Conservation (phyloP, 2,797 vertebrate species). For the Spinus pinus region DNA sequence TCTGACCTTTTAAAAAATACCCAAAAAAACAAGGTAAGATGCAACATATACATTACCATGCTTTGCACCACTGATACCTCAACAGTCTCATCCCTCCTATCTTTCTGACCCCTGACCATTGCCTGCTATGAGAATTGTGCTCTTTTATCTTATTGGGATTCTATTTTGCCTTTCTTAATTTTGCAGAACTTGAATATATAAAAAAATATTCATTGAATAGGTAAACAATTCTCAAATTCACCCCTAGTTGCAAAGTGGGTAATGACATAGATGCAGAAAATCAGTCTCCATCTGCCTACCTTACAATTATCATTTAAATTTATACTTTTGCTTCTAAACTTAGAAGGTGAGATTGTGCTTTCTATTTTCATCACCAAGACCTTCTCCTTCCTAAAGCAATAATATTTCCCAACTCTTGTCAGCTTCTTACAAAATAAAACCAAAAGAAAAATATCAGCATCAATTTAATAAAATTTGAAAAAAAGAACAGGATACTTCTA, state of each 20-base stretch:
- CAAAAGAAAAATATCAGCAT: not conserved
- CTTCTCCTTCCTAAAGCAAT: not conserved
- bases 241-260: not conserved
- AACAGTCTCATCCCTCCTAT: not conserved
- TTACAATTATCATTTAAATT: not conserved
- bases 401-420: not conserved
- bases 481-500: not conserved
- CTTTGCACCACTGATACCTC: not conserved
- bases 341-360: not conserved
- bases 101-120: not conserved
- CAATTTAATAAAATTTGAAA: not conserved
- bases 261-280: not conserved
- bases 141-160: not conserved
- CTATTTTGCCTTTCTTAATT: not conserved
- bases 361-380: not conserved
- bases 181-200: not conserved
- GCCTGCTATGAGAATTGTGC: rapidly evolving
- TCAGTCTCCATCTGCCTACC: not conserved
- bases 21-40: not conserved
- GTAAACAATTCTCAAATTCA: not conserved
- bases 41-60: not conserved
- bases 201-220: not conserved
- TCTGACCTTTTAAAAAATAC: not conserved
- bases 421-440: not conserved
- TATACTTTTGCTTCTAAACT: not conserved